phyloP scores from a whole-genome alignment of 2,797 vertebrate genomes.

The Petrocephalus schoutedeni region DNA sequence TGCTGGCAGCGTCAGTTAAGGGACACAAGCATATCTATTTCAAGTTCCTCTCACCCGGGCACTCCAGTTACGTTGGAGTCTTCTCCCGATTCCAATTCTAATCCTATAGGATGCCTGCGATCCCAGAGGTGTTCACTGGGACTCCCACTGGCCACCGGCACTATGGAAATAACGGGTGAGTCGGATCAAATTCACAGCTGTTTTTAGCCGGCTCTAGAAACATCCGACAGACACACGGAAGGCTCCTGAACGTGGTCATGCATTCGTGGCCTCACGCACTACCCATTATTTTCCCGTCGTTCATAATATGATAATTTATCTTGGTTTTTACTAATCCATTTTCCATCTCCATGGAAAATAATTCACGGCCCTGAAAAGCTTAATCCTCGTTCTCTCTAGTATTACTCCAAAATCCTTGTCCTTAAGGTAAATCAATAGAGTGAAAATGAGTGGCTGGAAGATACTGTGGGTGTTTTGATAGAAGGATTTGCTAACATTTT shows the following conservation, averaged over 20 bases:
- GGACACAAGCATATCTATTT: conserved; percentile 1
- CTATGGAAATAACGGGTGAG: conserved; percentile 50
- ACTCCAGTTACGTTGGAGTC: neutral
- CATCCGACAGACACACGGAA: neutral
- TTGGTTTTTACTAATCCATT: neutral
- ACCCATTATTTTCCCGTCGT: neutral
- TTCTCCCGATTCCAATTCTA: conserved; percentile 10
- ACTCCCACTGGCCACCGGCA: conserved; percentile 37
- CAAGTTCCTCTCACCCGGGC: neutral
- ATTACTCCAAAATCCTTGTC: neutral
- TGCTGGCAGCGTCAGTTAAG: neutral
- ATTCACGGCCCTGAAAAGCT: neutral
- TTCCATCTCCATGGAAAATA: neutral
- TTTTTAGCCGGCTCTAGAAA: conserved; percentile 39
- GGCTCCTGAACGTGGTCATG: conserved; percentile 29
- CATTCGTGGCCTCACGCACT: neutral
- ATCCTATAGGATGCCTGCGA: conserved; percentile 11
- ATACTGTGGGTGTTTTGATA: neutral
- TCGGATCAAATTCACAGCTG: conserved; percentile 45
- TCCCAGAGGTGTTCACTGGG: conserved; percentile 1
- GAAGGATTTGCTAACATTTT: neutral
- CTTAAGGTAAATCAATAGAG: neutral
- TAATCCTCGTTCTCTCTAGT: neutral
- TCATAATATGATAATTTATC: neutral
- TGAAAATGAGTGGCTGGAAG: neutral